A percentile compares a stretch with the other conserved stretches of the same genome.
Conservation (phyloP, 1,140 invertebrate genomes). For the Gyrodactylus salaris region DNA sequence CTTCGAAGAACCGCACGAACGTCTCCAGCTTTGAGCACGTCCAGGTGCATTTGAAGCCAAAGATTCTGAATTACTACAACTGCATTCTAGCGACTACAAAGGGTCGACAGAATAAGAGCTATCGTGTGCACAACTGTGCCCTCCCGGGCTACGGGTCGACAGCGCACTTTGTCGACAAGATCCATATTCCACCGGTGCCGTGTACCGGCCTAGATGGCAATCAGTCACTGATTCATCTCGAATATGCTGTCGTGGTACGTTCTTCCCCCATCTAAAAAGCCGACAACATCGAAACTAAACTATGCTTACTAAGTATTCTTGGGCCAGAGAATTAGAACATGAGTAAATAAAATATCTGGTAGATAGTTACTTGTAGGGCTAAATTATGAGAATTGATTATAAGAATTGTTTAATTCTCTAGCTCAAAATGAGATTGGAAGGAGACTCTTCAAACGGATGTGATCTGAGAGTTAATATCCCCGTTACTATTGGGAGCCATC, state of each 20-base stretch:
- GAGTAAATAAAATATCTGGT: no score
- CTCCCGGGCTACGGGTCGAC: neutral
- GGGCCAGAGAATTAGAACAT: no score
- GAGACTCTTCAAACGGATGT: neutral
- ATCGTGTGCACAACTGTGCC: neutral
- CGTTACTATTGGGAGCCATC: neutral
- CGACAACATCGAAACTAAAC: no score
- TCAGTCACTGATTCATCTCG: neutral
- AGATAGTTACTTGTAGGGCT: no score
- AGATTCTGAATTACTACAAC: neutral
- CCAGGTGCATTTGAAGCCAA: neutral
- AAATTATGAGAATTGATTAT: neutral
- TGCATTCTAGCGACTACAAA: neutral
- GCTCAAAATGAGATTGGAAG: neutral
- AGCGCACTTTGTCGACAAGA: neutral
- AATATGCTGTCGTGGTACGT: neutral
- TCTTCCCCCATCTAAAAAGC: neutral
- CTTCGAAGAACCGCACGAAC: neutral
- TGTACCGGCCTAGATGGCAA: neutral
- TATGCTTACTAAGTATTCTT: no score
- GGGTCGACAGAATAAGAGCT: neutral
- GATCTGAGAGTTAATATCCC: neutral
- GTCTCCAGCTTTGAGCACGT: neutral
- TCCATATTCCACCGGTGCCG: neutral
- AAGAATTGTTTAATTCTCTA: neutral